phyloP scores from a whole-genome alignment of 2,888 invertebrate species.

The Diloba caeruleocephala region DNA sequence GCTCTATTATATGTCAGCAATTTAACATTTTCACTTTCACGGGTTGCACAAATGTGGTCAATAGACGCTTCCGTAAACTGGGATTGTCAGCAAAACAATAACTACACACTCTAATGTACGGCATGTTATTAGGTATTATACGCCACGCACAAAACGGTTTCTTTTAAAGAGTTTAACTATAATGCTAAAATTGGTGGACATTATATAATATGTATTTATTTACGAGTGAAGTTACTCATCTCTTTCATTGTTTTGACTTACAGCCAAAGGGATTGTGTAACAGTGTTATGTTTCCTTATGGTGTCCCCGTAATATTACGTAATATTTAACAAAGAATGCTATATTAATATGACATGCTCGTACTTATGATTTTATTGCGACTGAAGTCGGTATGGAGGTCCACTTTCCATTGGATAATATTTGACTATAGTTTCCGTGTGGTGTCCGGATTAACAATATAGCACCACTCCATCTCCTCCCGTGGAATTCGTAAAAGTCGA shows the following conservation, averaged over 20 bases:
- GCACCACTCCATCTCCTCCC: too few relatives aligned
- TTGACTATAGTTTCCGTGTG: too few relatives aligned
- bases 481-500: too few relatives aligned
- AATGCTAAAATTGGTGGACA: too few relatives aligned
- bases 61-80: constrained; percentile 62
- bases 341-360: constrained; percentile 46
- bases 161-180: too few relatives aligned
- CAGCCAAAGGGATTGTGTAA: constrained; percentile 54
- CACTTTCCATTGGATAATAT: constrained; percentile 40
- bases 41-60: constrained; percentile 62
- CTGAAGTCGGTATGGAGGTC: constrained; percentile 26
- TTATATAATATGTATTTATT: too few relatives aligned
- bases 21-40: constrained; percentile 81
- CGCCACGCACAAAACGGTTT: constrained; percentile 15
- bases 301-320: constrained; percentile 55
- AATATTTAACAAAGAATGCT: constrained; percentile 46
- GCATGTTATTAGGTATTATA: constrained; percentile 17
- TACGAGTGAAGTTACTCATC: constrained; percentile 26
- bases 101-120: constrained; percentile 26
- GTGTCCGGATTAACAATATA: too few relatives aligned
- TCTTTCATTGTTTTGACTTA: constrained; percentile 57
- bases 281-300: constrained; percentile 49
- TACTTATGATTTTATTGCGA: constrained; percentile 35
- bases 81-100: constrained; percentile 54
- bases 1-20: constrained; percentile 71